Evolutionary conservation across 1,140 invertebrate genomes (phyloP).

Genomic region (Orchesella cincta): DNA sequence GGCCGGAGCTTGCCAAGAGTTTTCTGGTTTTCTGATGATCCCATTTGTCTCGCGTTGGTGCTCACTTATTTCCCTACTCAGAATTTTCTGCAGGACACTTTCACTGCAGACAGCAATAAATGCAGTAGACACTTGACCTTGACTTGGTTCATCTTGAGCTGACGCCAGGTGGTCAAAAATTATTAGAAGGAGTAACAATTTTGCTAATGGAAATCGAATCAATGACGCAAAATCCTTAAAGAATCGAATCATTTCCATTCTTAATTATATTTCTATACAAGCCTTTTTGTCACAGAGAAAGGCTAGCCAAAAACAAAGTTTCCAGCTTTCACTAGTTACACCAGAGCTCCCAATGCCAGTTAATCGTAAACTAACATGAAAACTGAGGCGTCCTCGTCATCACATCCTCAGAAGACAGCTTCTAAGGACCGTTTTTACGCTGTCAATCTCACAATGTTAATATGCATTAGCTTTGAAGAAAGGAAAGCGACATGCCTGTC

Average conservation of each 20-base stretch:
- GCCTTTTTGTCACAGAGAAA: background rate
- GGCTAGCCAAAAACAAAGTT: background rate
- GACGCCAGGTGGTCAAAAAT: background rate
- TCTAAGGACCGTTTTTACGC: background rate
- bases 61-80: too few species aligned
- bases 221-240: background rate
- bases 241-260: background rate
- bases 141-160: background rate
- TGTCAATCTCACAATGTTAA: background rate
- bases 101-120: background rate
- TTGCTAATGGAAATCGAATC: background rate
- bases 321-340: background rate
- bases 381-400: background rate
- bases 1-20: background rate
- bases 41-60: too few species aligned
- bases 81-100: background rate
- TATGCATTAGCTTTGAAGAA: too few species aligned
- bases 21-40: too few species aligned
- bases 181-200: background rate
- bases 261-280: background rate
- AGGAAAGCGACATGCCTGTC: too few species aligned
- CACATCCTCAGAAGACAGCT: background rate
- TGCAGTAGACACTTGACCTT: background rate
- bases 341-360: background rate
- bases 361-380: too few species aligned